Evolutionary conservation across 2,113 vertebrate species (phyloP).

Genomic region (Alces alces): DNA sequence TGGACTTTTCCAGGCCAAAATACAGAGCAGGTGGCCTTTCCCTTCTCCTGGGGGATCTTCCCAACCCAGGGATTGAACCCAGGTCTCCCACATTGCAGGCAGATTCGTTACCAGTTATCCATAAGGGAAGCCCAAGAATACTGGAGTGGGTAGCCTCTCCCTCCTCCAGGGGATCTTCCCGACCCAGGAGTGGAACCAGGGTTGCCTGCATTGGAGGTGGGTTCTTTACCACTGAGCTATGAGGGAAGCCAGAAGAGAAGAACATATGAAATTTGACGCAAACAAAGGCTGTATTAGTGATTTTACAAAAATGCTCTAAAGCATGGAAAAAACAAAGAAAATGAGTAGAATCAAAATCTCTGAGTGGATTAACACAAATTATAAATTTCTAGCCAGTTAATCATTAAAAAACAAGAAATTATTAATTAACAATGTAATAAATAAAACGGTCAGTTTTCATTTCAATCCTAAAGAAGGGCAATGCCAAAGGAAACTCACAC

Average conservation of each 20-base stretch:
- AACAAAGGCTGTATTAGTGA: not conserved
- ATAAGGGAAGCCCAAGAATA: not conserved
- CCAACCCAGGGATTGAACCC: not conserved
- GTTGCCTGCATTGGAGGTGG: rapidly evolving
- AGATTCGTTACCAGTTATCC: not conserved
- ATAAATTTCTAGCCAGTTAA: not conserved
- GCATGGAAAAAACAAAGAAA: not conserved
- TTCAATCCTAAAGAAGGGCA: not conserved
- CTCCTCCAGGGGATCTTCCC: not conserved
- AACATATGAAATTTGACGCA: not conserved
- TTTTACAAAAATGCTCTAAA: not conserved
- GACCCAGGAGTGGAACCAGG: rapidly evolving
- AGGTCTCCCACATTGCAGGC: not conserved
- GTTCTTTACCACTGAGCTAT: not conserved
- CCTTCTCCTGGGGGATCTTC: not conserved
- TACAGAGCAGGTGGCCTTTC: not conserved
- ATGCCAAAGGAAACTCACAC: not conserved
- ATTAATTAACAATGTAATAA: not conserved
- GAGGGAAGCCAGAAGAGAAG: not conserved
- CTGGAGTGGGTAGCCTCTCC: not conserved
- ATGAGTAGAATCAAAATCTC: not conserved
- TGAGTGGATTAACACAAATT: not conserved
- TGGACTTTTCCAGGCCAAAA: not conserved
- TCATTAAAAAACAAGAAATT: not conserved
- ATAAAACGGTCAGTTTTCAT: not conserved